Evolutionary conservation across 1,140 invertebrate genomes (phyloP).

Genomic region (Phymastichus coffea): DNA sequence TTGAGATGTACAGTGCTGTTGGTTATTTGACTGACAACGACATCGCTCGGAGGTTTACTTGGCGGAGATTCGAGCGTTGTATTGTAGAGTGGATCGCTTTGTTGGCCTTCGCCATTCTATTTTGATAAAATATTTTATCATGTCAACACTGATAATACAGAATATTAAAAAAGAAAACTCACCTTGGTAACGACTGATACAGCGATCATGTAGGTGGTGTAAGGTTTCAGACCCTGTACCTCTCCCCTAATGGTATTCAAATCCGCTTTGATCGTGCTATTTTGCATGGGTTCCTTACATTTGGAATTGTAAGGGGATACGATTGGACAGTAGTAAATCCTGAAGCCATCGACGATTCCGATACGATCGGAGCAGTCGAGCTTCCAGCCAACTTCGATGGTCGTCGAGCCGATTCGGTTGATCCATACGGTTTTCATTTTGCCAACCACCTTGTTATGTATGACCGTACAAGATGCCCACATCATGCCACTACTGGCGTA

Average conservation of each 20-base stretch:
- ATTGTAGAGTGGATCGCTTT: conserved; percentile 66
- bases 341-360: conserved; percentile 66
- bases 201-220: conserved; percentile 74
- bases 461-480: conserved; percentile 74
- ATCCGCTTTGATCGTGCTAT: conserved; percentile 56
- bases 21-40: conserved; percentile 63
- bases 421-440: conserved; percentile 69
- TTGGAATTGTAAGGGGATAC: conserved; percentile 54
- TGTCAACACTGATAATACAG: too few species aligned
- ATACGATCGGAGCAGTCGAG: conserved; percentile 70
- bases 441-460: conserved; percentile 66
- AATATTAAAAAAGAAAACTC: too few species aligned
- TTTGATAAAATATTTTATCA: too few species aligned
- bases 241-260: conserved; percentile 46
- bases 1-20: conserved; percentile 66
- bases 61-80: conserved; percentile 74
- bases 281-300: conserved; percentile 52
- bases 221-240: conserved; percentile 65
- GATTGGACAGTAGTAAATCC: conserved; percentile 69
- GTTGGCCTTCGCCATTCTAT: conserved; percentile 65
- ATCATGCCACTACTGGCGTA: conserved; percentile 71
- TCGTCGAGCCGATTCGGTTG: conserved; percentile 59
- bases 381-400: conserved; percentile 68
- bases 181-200: conserved; percentile 70
- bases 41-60: conserved; percentile 58